Conservation (phyloP, 2,888 invertebrate genomes). For the Parasteatoda lunata region DNA sequence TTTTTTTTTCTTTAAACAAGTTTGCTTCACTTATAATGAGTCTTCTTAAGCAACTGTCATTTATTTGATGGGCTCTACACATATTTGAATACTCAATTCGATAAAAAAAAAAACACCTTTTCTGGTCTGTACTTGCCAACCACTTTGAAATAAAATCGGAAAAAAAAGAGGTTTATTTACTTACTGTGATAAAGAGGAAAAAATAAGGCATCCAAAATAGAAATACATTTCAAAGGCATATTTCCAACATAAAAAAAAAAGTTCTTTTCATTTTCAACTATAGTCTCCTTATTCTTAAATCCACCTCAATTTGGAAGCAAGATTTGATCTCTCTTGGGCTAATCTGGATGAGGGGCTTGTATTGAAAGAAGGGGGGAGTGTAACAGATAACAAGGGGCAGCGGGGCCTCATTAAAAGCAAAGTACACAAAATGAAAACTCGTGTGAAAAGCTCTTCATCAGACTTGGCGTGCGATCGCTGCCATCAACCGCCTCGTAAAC, state of each 20-base stretch:
- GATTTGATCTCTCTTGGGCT: slow-evolving; percentile 60
- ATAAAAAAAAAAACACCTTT: too few species aligned
- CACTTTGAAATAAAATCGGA: too few species aligned
- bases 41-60: too few species aligned
- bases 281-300: slow-evolving; percentile 38
- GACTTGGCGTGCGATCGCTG: slow-evolving; percentile 63
- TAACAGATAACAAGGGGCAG: slow-evolving; percentile 62
- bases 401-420: slow-evolving; percentile 65
- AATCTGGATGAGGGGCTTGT: slow-evolving; percentile 43
- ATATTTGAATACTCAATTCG: too few species aligned
- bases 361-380: slow-evolving; percentile 21
- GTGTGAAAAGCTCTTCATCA: slow-evolving; percentile 69
- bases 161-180: too few species aligned
- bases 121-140: too few species aligned
- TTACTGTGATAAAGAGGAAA: too few species aligned
- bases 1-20: too few species aligned
- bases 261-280: slow-evolving; percentile 50
- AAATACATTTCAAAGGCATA: too few species aligned
- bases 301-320: slow-evolving; percentile 44
- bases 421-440: slow-evolving; percentile 68
- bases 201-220: too few species aligned
- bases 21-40: too few species aligned
- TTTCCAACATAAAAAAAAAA: background rate
- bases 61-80: too few species aligned
- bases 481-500: slow-evolving; percentile 65